Conservation (phyloP, 2,888 invertebrate genomes). For the Megalurothrips usitatus region DNA sequence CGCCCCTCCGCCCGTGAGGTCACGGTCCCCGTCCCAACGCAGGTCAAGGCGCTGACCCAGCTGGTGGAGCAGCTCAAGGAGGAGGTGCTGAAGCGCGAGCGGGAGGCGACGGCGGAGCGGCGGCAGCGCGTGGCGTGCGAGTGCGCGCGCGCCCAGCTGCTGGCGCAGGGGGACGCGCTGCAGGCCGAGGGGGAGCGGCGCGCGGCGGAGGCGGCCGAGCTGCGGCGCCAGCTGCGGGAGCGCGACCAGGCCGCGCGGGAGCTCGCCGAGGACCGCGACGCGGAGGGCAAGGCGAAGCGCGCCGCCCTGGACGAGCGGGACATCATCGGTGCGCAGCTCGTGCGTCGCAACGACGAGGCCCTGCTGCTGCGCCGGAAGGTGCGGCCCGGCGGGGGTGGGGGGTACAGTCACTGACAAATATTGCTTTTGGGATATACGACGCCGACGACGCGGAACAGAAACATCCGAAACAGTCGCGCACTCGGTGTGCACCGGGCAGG, state of each 20-base stretch:
- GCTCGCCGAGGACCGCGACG: neutral
- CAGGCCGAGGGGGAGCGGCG: neutral
- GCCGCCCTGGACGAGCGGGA: slow-evolving; percentile 60
- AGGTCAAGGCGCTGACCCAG: slow-evolving; percentile 13
- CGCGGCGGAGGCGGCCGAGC: neutral
- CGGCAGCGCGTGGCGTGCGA: neutral
- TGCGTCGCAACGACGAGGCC: slow-evolving; percentile 79
- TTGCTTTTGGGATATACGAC: no score
- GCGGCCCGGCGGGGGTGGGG: neutral
- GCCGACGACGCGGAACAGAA: no score
- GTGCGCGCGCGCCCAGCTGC: neutral
- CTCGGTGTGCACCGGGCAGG: no score
- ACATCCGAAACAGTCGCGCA: no score
- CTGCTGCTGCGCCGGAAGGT: slow-evolving; percentile 51
- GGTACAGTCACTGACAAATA: no score
- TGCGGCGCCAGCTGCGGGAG: neutral
- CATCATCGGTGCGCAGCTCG: slow-evolving; percentile 76
- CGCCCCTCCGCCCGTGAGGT: no score
- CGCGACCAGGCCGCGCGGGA: neutral
- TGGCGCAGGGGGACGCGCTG: neutral
- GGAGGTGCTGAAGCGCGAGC: slow-evolving; percentile 1
- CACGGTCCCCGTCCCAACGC: neutral
- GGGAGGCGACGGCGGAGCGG: neutral
- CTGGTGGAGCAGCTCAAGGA: neutral
- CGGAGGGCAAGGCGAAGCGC: neutral